These are phyloP conservation scores for Gulo gulo DNA, from an alignment of 2,113 vertebrate genomes.

Conservation along the genomic window DNA sequence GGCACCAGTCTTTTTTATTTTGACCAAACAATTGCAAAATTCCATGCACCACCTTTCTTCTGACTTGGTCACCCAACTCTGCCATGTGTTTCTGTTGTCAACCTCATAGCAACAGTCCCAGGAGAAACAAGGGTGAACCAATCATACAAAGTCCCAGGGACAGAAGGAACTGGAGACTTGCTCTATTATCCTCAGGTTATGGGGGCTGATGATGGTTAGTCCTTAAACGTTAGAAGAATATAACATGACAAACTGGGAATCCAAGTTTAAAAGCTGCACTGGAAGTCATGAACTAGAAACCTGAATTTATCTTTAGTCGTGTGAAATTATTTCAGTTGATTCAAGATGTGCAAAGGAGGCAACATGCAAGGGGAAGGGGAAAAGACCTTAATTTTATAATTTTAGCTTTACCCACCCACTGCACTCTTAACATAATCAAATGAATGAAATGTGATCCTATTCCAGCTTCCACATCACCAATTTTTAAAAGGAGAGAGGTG, in stretches of 20 bases:
- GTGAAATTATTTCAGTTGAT: not conserved
- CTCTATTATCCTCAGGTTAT: not conserved
- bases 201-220: not conserved
- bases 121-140: not conserved
- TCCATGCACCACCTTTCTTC: not conserved
- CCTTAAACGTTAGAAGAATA: not conserved
- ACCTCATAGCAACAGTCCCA: not conserved
- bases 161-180: not conserved
- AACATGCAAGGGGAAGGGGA: not conserved
- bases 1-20: conserved; percentile 29
- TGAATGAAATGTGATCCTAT: not conserved
- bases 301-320: not conserved
- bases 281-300: not conserved
- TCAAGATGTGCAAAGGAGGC: not conserved
- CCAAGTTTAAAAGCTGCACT: not conserved
- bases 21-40: conserved; percentile 37
- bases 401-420: not conserved
- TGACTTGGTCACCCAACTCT: not conserved
- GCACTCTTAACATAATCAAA: not conserved
- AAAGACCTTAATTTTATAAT: not conserved
- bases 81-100: conserved; percentile 18
- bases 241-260: not conserved
- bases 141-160: not conserved
- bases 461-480: not conserved
- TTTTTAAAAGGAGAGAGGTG: not conserved